Conservation (phyloP, 2,888 invertebrate genomes). For the Lasioglossum zephyrum region DNA sequence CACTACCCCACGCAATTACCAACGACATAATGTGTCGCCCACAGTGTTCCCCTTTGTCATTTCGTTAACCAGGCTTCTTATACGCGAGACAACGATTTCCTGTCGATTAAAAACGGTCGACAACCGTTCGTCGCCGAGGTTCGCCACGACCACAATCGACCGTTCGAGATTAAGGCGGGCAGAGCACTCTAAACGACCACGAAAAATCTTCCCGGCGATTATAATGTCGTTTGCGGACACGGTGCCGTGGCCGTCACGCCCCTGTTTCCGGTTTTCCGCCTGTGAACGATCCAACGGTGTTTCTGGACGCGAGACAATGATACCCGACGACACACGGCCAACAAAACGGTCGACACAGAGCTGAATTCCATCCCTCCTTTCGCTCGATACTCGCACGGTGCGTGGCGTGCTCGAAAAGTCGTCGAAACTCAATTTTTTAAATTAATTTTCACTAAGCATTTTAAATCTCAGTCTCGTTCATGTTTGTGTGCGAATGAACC, state of each 20-base stretch:
- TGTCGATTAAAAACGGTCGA: conserved; percentile 8
- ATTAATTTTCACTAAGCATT: neutral
- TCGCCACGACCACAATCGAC: neutral
- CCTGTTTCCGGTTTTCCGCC: conserved; percentile 65
- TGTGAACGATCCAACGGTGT: conserved; percentile 51
- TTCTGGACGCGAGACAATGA: conserved; percentile 34
- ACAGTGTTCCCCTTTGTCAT: neutral
- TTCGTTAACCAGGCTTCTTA: neutral
- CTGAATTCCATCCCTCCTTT: neutral
- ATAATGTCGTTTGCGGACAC: conserved; percentile 68
- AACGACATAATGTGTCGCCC: neutral
- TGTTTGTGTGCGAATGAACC: too few relatives aligned
- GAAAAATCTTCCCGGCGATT: conserved; percentile 65
- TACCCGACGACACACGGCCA: conserved; percentile 11
- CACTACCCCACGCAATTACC: neutral
- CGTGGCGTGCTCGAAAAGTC: neutral
- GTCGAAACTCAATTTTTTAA: neutral
- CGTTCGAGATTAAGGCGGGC: neutral
- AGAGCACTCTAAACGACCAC: conserved; percentile 33
- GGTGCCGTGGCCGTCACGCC: conserved; percentile 61
- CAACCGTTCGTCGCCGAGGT: neutral
- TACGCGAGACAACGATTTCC: neutral
- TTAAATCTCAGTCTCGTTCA: neutral
- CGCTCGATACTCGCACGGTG: neutral
- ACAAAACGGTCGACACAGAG: neutral